Evolutionary conservation across 2,113 vertebrate genomes (phyloP).

Genomic region (Dromaius novaehollandiae): DNA sequence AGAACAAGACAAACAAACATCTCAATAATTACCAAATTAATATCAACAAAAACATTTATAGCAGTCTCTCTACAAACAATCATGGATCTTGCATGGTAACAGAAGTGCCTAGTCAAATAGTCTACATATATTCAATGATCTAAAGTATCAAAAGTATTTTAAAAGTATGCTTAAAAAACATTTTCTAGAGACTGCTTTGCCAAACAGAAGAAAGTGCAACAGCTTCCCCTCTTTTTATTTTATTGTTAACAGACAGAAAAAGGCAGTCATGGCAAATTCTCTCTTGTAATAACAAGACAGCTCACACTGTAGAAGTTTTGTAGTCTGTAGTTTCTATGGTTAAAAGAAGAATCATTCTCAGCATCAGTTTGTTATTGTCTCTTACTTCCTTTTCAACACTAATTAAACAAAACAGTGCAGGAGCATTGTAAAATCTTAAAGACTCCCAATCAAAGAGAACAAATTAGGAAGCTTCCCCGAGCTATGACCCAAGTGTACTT

Average conservation of each 20-base stretch:
- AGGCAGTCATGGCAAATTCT: neutral
- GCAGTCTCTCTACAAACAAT: neutral
- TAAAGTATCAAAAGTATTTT: neutral
- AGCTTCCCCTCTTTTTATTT: accelerated
- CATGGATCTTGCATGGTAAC: neutral
- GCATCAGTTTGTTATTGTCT: neutral
- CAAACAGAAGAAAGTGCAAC: neutral
- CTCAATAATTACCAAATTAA: neutral
- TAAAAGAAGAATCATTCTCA: neutral
- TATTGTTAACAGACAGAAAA: neutral
- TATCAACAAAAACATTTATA: neutral
- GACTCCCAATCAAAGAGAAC: neutral
- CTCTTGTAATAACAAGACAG: neutral
- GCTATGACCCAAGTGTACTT: neutral
- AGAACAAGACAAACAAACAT: neutral
- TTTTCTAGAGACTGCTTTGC: neutral
- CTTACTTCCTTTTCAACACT: neutral
- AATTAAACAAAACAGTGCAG: neutral
- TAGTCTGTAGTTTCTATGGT: neutral
- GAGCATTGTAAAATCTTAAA: neutral
- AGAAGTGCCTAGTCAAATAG: neutral
- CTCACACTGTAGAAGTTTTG: neutral
- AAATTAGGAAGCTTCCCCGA: neutral
- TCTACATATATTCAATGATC: neutral
- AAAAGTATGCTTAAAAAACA: neutral